Conservation (phyloP, 1,140 invertebrate genomes). For the Aleiodes sp. region DNA sequence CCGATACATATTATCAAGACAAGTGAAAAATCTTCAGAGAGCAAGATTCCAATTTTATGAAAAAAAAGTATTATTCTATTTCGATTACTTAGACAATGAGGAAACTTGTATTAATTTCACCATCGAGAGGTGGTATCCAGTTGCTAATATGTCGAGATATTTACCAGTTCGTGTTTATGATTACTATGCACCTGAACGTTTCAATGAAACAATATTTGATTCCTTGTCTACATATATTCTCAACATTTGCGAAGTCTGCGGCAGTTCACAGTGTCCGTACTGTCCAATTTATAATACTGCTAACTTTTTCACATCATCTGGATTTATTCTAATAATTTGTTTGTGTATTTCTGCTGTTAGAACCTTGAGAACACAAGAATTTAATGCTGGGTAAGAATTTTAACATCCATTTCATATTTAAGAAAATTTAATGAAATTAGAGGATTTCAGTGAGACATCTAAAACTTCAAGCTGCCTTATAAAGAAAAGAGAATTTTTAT, state of each 20-base stretch:
- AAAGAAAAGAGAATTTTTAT: too few relatives aligned
- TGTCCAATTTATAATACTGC: conserved; percentile 89
- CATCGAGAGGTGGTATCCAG: conserved; percentile 93
- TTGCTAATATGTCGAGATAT: conserved; percentile 95
- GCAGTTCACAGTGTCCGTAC: conserved; percentile 97
- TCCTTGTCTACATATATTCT: conserved; percentile 86
- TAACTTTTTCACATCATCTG: conserved; percentile 55
- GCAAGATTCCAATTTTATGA: conserved; percentile 77
- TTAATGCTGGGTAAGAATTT: conserved; percentile 44
- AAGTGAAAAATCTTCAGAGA: conserved; percentile 82
- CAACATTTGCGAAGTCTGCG: conserved; percentile 98
- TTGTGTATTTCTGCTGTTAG: conserved; percentile 48
- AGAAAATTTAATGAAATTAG: too few relatives aligned
- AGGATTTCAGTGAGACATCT: too few relatives aligned
- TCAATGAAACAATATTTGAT: conserved; percentile 94
- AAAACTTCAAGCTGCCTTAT: too few relatives aligned
- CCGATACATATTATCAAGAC: conserved; percentile 78
- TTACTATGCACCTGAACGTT: conserved; percentile 95
- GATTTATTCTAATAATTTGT: conserved; percentile 52
- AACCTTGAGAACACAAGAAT: conserved; percentile 53
- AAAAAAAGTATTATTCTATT: conserved; percentile 91
- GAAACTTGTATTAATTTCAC: conserved; percentile 92
- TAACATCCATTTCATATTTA: not conserved
- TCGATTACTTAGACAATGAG: conserved; percentile 86
- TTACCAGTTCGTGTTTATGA: conserved; percentile 92